Percentiles rank a stretch among this genome's conserved stretches.
Evolutionary conservation across 2,113 vertebrate species (phyloP).

Genomic region (Lepidothrix coronata): DNA sequence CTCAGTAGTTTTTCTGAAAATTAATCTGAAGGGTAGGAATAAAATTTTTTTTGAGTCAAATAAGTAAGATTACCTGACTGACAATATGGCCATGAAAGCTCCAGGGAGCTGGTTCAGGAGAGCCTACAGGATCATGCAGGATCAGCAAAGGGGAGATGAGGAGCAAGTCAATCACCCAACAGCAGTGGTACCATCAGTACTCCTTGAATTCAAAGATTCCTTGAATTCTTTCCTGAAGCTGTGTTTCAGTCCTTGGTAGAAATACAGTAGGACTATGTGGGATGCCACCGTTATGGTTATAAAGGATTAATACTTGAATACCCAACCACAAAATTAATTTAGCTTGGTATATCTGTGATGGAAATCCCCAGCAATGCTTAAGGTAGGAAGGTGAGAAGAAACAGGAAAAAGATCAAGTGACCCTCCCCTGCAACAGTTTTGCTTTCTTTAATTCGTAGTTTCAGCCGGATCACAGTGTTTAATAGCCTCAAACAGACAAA

Average conservation of each 20-base stretch:
- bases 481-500: not conserved
- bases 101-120: not conserved
- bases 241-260: not conserved
- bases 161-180: not conserved
- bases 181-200: not conserved
- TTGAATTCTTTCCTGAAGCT: not conserved
- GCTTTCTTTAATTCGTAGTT: not conserved
- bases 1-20: not conserved
- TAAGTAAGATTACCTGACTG: not conserved
- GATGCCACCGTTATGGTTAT: not conserved
- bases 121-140: not conserved
- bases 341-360: not conserved
- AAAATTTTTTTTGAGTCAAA: not conserved
- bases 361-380: not conserved
- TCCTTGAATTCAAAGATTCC: not conserved
- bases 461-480: not conserved
- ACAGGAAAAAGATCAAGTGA: not conserved
- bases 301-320: not conserved
- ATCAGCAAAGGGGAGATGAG: not conserved
- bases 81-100: not conserved
- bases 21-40: accelerated
- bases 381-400: not conserved
- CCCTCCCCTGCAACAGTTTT: not conserved
- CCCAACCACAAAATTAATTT: not conserved
- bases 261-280: not conserved